phyloP scores from a whole-genome alignment of 2,113 vertebrate species.

The Illadopsis cleaveri region DNA sequence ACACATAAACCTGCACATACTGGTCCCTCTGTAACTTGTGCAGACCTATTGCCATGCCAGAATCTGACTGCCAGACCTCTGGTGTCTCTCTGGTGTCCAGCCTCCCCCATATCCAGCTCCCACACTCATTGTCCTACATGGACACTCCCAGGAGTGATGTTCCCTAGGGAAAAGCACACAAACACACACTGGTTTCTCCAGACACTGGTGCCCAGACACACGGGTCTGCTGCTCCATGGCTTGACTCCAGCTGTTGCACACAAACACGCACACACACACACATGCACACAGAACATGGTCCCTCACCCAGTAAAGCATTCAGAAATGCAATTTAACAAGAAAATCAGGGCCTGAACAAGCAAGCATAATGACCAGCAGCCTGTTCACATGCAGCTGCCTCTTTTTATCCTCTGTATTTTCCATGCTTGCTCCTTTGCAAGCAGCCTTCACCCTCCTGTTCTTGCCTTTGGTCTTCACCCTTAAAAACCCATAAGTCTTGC shows the following conservation, averaged over 20 bases:
- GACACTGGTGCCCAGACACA: background rate
- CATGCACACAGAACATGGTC: fast-evolving
- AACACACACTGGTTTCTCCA: background rate
- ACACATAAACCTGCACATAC: no score
- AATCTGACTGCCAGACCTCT: background rate
- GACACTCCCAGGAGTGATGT: background rate
- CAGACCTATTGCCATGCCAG: background rate
- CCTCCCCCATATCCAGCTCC: background rate
- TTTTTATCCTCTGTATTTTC: background rate
- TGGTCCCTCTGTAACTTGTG: background rate
- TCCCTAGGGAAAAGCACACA: background rate
- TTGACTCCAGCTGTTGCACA: background rate
- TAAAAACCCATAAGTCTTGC: background rate
- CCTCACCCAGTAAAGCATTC: background rate
- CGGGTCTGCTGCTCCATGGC: fast-evolving
- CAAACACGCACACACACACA: background rate
- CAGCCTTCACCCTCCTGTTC: background rate
- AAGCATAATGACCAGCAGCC: background rate
- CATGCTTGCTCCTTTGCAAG: background rate
- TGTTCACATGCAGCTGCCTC: background rate
- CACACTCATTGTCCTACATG: background rate
- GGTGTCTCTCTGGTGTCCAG: background rate
- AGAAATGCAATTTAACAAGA: background rate
- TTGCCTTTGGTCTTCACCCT: background rate
- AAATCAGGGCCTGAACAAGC: background rate